Evolutionary conservation across 37 sponge, comb jelly and placozoan genomes (phyloP).

Genomic region (Eunapius fragilis): DNA sequence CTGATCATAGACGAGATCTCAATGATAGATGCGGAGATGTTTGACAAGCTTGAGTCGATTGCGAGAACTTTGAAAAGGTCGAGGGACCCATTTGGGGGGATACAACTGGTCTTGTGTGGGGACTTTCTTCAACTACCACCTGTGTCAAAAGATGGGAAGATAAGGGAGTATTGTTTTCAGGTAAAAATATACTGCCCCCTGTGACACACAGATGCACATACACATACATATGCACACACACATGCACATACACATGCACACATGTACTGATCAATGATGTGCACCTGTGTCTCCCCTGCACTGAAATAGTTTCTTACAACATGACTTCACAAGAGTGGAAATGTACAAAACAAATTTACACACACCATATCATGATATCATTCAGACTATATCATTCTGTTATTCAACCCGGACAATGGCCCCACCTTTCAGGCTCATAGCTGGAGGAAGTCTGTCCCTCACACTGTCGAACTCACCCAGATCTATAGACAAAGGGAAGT

Average conservation of each 20-base stretch:
- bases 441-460: constrained; percentile 69
- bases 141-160: constrained; percentile 61
- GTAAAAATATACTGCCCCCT: constrained; percentile 4
- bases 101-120: constrained; percentile 88
- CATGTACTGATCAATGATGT: neutral
- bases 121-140: constrained; percentile 92
- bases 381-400: too few relatives aligned
- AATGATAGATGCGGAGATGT: constrained; percentile 86
- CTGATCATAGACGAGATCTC: constrained; percentile 90
- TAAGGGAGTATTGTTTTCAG: constrained; percentile 77
- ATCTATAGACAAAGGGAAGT: constrained; percentile 79
- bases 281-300: neutral
- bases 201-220: neutral
- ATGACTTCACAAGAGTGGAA: neutral
- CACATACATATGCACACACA: neutral
- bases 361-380: too few relatives aligned
- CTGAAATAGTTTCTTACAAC: neutral
- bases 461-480: constrained; percentile 66
- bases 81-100: constrained; percentile 85
- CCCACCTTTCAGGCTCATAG: constrained; percentile 51
- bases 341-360: too few relatives aligned
- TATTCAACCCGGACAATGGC: too few relatives aligned
- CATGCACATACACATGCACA: neutral
- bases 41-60: constrained; percentile 87
- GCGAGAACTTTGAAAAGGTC: constrained; percentile 69